Base-by-base conservation (phyloP, 2,888 invertebrate genomes). In the Drosophila colorata region DNA sequence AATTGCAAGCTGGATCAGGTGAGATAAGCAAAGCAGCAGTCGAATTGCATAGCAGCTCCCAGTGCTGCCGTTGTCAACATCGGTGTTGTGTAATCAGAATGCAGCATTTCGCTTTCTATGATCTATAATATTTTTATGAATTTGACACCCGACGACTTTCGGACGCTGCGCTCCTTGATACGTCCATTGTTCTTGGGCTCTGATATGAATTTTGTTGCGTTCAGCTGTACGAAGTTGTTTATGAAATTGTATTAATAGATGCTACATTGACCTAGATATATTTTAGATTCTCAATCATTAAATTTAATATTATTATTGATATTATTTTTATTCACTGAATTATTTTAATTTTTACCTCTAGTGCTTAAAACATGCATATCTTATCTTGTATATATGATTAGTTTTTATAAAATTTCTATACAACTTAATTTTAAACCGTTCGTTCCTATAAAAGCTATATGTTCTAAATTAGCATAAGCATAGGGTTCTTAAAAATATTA, bases 91-190 rank as follows among this genome's bases (percentile, higher is more conserved):
- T 65, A 70, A 71, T 71, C 53, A 33, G 41, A 37, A 28, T 49
- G 11, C 37, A 69, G 56, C 53, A 25, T 37, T 38, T 23, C 38
- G 40, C 55, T 38, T 56, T 23, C 59, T 48, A 59, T 52, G 48
- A 23, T 33, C 46, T 28, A 38, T 8, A 16, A 48, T 46, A 18
- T 41, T 43, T 56, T 48, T 18, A 41, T 46, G 16, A 13, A 43
- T 64, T 75, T 75, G 72, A 72, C 69, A 57, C 47, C 47, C 14
- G 63, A 31, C 47, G 35, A 48, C 41, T 43, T 46, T 38, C 44
- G n/a, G 51, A 40, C 52, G 33, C 40, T 46, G 31, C 44, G 44
- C 28, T 8, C 38, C 28, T 38, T 49, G 58, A 68, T 68, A 58
- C 49, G 35, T 38, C 44, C 14, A 8, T 20, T 14, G 5, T 13